phyloP scores from a whole-genome alignment of 2,797 vertebrate genomes.

The Gymnopithys bicolor region DNA sequence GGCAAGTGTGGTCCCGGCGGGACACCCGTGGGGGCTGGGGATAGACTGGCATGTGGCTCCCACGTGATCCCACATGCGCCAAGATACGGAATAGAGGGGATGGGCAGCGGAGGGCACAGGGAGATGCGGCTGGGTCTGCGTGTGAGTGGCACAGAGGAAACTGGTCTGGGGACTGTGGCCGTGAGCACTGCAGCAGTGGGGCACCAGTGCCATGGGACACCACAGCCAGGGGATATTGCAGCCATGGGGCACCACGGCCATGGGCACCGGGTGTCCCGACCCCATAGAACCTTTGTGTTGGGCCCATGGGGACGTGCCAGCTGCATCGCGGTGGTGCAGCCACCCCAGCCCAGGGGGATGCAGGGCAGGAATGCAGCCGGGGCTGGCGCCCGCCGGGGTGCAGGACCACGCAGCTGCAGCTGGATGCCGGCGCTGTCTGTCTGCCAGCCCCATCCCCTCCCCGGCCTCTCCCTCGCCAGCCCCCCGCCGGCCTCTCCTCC shows the following conservation, averaged over 20 bases:
- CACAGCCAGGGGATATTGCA: too few relatives aligned
- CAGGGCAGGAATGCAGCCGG: background rate
- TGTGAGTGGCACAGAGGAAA: background rate
- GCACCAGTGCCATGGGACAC: background rate
- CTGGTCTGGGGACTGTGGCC: accelerated
- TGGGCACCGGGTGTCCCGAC: accelerated
- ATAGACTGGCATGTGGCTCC: accelerated
- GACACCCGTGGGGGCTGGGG: accelerated
- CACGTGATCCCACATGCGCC: accelerated
- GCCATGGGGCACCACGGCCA: background rate
- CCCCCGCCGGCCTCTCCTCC: slow-evolving; percentile 56
- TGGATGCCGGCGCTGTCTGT: slow-evolving; percentile 12
- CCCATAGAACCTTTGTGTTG: accelerated
- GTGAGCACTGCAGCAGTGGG: background rate
- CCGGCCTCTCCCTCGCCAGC: slow-evolving; percentile 56
- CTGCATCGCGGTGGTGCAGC: accelerated
- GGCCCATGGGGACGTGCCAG: accelerated
- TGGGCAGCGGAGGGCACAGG: accelerated
- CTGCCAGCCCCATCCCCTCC: slow-evolving; percentile 55
- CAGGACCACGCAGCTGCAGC: background rate
- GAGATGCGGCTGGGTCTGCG: background rate
- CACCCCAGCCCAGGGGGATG: accelerated
- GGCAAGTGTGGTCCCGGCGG: accelerated
- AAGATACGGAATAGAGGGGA: accelerated
- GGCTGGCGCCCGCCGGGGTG: background rate